Evolutionary conservation across 2,797 vertebrate genomes (phyloP).

Genomic region (Eospalax fontanierii): DNA sequence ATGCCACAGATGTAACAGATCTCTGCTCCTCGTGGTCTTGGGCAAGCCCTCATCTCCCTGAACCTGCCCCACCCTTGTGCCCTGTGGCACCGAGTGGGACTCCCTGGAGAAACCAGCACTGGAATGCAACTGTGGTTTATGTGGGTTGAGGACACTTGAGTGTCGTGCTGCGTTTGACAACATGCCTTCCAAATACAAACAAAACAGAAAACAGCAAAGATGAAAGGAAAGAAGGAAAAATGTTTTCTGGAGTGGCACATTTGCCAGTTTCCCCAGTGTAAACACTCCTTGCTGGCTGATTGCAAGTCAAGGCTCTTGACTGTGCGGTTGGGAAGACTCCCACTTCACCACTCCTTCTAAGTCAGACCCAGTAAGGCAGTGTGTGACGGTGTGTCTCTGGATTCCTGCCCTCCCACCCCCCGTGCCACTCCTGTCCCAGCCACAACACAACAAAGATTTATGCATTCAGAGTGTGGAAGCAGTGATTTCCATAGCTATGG

Average conservation of each 20-base stretch:
- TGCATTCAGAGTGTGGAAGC: not conserved
- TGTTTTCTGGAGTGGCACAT: accelerated
- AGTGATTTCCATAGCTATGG: not conserved
- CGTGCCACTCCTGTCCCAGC: not conserved
- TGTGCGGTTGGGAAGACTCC: no score
- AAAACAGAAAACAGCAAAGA: not conserved
- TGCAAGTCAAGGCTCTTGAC: not conserved
- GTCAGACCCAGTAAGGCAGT: not conserved
- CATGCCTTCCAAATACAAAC: not conserved
- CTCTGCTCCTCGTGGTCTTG: not conserved
- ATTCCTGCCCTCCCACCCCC: not conserved
- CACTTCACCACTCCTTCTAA: no score
- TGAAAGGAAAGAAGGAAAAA: not conserved
- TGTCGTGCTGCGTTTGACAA: not conserved
- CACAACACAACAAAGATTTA: not conserved
- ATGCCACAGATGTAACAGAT: not conserved
- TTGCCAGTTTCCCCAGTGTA: not conserved
- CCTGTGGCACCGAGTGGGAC: no score
- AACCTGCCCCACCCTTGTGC: not conserved
- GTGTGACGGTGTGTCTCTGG: not conserved
- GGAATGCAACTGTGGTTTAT: no score
- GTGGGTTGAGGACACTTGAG: accelerated
- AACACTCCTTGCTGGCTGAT: not conserved
- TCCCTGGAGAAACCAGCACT: no score
- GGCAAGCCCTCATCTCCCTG: not conserved